These are phyloP conservation scores for Cinclus cinclus DNA, from an alignment of 2,113 vertebrate species.

Conservation along the genomic window DNA sequence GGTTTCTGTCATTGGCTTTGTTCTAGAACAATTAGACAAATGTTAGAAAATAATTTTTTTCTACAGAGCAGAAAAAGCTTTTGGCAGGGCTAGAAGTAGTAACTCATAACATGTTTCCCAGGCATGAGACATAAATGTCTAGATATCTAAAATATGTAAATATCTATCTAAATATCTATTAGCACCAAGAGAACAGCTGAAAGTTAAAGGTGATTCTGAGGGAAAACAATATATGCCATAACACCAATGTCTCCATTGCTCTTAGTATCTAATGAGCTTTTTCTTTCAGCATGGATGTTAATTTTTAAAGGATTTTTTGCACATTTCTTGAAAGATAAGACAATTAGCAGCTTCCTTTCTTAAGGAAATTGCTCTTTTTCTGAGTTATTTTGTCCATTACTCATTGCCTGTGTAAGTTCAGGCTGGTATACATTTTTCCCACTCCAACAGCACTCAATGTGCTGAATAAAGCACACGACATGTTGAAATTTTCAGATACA, in stretches of 20 bases:
- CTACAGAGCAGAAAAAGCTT: not conserved
- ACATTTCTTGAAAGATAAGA: not conserved
- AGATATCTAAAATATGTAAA: too few relatives aligned
- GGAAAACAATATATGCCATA: not conserved
- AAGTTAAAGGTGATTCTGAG: not conserved
- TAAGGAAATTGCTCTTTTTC: not conserved
- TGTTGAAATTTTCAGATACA: not conserved
- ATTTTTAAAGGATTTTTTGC: not conserved
- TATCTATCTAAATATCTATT: too few relatives aligned
- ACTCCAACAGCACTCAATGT: not conserved
- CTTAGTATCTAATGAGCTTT: not conserved
- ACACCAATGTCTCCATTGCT: not conserved
- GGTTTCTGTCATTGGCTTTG: not conserved
- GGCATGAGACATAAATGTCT: not conserved
- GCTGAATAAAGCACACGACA: not conserved
- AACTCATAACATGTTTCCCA: not conserved
- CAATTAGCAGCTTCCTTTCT: not conserved
- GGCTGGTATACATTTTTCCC: not conserved
- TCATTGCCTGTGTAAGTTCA: not conserved
- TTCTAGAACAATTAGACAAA: not conserved
- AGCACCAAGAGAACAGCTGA: not conserved
- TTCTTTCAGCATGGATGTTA: not conserved
- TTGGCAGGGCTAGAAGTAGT: not conserved
- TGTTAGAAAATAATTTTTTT: not conserved
- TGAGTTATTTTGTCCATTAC: not conserved